These are phyloP conservation scores for Aphaenogaster ashmeadi DNA, from an alignment of 1,140 invertebrate genomes.

Conservation along the genomic window DNA sequence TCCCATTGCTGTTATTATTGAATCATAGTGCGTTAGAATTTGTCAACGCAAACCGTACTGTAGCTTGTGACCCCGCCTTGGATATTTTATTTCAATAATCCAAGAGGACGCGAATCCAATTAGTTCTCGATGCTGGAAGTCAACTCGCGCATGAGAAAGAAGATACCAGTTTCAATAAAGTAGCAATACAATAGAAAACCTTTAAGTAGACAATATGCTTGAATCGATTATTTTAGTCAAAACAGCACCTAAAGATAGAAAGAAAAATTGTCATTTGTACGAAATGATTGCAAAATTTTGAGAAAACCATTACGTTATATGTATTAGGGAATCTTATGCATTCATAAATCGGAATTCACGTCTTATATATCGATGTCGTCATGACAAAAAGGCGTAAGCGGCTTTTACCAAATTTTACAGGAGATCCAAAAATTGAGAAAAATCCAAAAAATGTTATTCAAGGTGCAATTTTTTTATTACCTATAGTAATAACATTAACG, in stretches of 20 bases:
- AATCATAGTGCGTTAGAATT: constrained; percentile 42
- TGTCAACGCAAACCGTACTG: neutral
- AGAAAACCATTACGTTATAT: neutral
- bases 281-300: neutral
- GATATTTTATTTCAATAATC: constrained; percentile 11
- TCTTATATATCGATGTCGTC: no score
- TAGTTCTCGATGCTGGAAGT: neutral
- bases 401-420: no score
- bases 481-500: no score
- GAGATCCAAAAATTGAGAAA: no score
- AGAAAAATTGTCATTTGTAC: neutral
- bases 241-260: neutral
- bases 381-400: no score
- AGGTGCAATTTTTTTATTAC: no score
- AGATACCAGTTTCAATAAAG: neutral
- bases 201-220: neutral
- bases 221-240: neutral
- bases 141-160: neutral
- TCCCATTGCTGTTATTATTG: constrained; percentile 62
- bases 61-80: neutral
- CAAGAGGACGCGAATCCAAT: neutral
- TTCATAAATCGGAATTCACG: neutral
- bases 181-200: neutral
- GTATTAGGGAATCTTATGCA: neutral
- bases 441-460: no score